Conservation (phyloP, 2,797 vertebrate genomes). For the Diceros bicornis region DNA sequence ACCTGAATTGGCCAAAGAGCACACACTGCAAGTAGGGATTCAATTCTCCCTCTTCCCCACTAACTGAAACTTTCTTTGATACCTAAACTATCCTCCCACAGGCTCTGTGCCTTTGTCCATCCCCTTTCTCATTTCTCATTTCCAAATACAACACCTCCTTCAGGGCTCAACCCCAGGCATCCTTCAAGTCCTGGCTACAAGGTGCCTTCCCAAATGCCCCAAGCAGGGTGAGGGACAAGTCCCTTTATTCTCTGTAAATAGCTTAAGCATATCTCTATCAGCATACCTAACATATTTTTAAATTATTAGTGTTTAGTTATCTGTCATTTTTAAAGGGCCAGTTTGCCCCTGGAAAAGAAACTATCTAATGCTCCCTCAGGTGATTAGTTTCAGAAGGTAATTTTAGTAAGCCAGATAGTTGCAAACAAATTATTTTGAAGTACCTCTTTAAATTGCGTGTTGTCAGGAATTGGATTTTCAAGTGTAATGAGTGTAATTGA, state of each 20-base stretch:
- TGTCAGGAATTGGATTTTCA: slow-evolving; percentile 54
- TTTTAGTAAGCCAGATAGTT: slow-evolving; percentile 70
- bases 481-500: slow-evolving; percentile 69
- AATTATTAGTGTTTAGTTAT: background rate
- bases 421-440: slow-evolving; percentile 76
- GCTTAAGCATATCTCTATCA: background rate
- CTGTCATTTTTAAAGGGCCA: slow-evolving; percentile 37
- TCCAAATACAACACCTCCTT: background rate
- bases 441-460: slow-evolving; percentile 57
- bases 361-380: background rate
- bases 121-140: background rate
- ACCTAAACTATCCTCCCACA: background rate
- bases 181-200: background rate
- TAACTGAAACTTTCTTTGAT: background rate
- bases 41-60: background rate
- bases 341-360: slow-evolving; percentile 53
- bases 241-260: slow-evolving; percentile 1
- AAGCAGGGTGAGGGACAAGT: background rate
- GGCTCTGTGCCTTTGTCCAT: background rate
- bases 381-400: slow-evolving; percentile 67
- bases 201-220: background rate
- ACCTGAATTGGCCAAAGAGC: background rate
- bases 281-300: background rate
- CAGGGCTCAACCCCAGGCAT: background rate
- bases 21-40: background rate